Evolutionary conservation across 2,113 vertebrate species (phyloP), one percentile per base, ranked within the genome.

Genomic region (Leptobrachium ailaonicum): DNA sequence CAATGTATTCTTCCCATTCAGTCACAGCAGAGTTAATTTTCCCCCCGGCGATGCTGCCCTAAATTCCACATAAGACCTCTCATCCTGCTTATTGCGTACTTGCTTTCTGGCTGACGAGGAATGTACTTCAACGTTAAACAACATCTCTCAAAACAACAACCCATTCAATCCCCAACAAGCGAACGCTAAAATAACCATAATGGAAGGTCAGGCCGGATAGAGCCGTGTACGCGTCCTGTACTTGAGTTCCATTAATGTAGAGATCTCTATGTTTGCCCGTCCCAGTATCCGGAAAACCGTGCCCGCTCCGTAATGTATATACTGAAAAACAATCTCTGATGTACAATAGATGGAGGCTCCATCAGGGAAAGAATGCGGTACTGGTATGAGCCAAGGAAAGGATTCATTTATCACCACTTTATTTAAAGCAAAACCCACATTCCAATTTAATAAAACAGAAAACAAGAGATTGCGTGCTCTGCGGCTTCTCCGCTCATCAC

Each of bases 281-380:
- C 86, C 85, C 87, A 86, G 86, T 86, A 86, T 85, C 83, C 83
- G 66, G 80, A 73, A 83, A 85, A 85, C 82, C 60, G 4, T 6
- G 71, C 85, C 53, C 66, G 70, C 82, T 80, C 76, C 69, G 56
- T 43, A 56, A 73, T 50, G 42, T 44, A 44, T 50, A 50, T 5
- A 50, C 4, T 50, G 47, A 8, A 50, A 50, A 50, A 50, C 47
- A 50, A 5, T 50, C 47, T 50, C 47, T 50, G 47, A 50, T 50
- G 4, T 50, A 50, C 47, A 50, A 8, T 5, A 50, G 4, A 50
- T 50, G 20, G 20, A 32, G 20, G 20, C 47, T 50, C 4, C 47
- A 50, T 50, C 47, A 4, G 4, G 47, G 47, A 50, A 50, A 50
- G 8, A 4, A 50, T 50, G 8, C 4, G 47, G 4, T 50, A 8